These are phyloP conservation scores for Drosophila kurseongensis DNA, from an alignment of 1,140 invertebrate genomes.

Conservation along the genomic window DNA sequence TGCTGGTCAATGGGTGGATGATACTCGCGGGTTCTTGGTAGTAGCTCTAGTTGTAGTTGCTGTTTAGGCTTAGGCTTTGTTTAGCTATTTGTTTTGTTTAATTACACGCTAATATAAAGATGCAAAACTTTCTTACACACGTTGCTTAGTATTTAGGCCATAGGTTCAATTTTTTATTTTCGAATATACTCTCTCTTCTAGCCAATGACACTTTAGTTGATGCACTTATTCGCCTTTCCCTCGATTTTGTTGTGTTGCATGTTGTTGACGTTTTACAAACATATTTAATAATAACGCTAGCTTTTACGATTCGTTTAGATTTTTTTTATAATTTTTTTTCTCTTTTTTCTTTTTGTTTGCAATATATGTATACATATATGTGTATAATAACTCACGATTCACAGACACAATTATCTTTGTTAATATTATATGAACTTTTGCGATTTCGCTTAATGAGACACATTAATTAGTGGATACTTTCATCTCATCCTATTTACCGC, in stretches of 20 bases:
- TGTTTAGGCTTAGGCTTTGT: slow-evolving; percentile 28
- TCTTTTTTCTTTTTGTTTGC: slow-evolving; percentile 21
- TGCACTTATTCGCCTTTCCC: slow-evolving; percentile 32
- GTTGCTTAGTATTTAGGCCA: slow-evolving; percentile 69
- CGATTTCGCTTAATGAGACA: slow-evolving; percentile 46
- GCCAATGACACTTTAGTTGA: slow-evolving; percentile 39
- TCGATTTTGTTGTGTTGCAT: slow-evolving; percentile 24
- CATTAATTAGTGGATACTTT: slow-evolving; percentile 26
- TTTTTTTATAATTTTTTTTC: slow-evolving; percentile 37
- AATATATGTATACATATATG: slow-evolving; percentile 57
- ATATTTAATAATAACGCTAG: slow-evolving; percentile 75
- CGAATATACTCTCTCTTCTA: slow-evolving; percentile 18
- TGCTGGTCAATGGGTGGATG: slow-evolving; percentile 23
- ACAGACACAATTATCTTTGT: slow-evolving; percentile 72
- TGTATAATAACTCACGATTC: slow-evolving; percentile 76
- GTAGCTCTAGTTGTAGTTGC: slow-evolving; percentile 45
- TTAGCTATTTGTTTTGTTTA: slow-evolving; percentile 51
- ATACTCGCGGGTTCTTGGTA: slow-evolving; percentile 21
- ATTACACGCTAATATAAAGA: slow-evolving; percentile 81
- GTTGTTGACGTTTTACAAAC: slow-evolving; percentile 63
- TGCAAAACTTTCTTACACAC: slow-evolving; percentile 80
- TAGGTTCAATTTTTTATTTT: slow-evolving; percentile 54
- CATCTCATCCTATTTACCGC: slow-evolving; percentile 7
- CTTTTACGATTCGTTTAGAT: slow-evolving; percentile 40
- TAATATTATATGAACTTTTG: slow-evolving; percentile 57